phyloP scores from a whole-genome alignment of 2,797 vertebrate species.

The Percopsis omiscomaycus region DNA sequence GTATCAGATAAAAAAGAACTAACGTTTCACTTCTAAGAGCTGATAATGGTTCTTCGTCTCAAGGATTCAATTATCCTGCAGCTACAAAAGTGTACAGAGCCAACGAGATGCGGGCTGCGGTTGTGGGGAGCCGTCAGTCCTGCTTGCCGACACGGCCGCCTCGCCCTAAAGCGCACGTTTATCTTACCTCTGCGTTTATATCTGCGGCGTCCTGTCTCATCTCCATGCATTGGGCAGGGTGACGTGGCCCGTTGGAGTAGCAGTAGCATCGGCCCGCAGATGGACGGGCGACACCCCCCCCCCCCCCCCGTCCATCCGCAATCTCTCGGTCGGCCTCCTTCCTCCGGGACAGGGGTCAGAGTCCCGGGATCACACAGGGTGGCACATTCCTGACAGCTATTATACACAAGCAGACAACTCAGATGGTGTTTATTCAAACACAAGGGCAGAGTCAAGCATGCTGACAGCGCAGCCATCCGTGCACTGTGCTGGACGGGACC shows the following conservation, averaged over 20 bases:
- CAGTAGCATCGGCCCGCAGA: constrained; percentile 43
- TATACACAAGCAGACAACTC: constrained; percentile 64
- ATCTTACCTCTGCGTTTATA: constrained; percentile 36
- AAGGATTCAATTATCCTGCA: constrained; percentile 58
- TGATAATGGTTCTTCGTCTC: constrained; percentile 29
- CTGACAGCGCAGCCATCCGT: constrained; percentile 68
- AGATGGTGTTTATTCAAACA: constrained; percentile 75
- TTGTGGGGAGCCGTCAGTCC: constrained; percentile 58
- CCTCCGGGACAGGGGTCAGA: constrained; percentile 57
- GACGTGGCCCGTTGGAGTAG: not conserved
- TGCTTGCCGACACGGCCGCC: constrained; percentile 38
- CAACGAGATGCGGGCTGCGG: constrained; percentile 48
- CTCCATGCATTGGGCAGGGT: constrained; percentile 49
- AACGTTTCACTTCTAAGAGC: constrained; percentile 11
- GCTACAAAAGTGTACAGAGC: constrained; percentile 48
- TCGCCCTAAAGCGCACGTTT: constrained; percentile 34
- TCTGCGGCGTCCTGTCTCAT: constrained; percentile 49
- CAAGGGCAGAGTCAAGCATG: constrained; percentile 58
- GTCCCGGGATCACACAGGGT: constrained; percentile 56
- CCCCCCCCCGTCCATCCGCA: constrained; percentile 50
- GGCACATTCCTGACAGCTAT: constrained; percentile 73
- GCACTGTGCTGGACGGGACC: constrained; percentile 38
- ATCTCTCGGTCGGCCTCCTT: constrained; percentile 18
- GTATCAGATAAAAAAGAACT: constrained; percentile 16
- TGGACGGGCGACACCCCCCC: constrained; percentile 58